Evolutionary conservation across 92 coral and sea anemone species (phyloP).

Genomic region (Muricea muricata): DNA sequence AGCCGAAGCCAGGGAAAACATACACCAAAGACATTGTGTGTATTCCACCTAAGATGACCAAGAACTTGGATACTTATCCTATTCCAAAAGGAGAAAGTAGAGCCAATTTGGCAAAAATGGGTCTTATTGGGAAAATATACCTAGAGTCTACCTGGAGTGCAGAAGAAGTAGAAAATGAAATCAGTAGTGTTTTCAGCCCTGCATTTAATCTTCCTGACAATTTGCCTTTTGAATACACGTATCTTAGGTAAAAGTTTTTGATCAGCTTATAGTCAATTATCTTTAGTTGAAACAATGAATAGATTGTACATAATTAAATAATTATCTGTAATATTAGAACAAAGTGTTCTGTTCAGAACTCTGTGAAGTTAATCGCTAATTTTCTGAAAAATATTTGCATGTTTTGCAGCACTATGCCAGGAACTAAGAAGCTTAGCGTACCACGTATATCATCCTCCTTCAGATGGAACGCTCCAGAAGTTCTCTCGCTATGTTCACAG

Average conservation of each 20-base stretch:
- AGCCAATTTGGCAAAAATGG: conserved; percentile 49
- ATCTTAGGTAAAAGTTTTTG: conserved; percentile 13
- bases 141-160: conserved; percentile 53
- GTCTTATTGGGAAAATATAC: conserved; percentile 60
- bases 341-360: too few relatives aligned
- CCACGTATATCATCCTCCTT: conserved; percentile 47
- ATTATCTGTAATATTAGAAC: too few relatives aligned
- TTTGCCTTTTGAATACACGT: conserved; percentile 34
- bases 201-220: conserved; percentile 41
- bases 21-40: conserved; percentile 55
- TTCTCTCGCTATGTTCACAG: conserved; percentile 44
- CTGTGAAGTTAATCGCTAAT: too few relatives aligned
- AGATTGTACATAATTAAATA: too few relatives aligned
- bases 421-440: conserved; percentile 43
- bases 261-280: too few relatives aligned
- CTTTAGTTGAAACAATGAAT: too few relatives aligned
- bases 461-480: conserved; percentile 54
- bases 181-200: conserved; percentile 52
- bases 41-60: conserved; percentile 47
- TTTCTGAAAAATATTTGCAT: neutral
- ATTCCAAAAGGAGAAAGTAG: conserved; percentile 58
- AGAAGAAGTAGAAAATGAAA: conserved; percentile 47
- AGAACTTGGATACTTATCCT: neutral
- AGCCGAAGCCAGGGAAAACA: conserved; percentile 32
- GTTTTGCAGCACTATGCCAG: conserved; percentile 44